These are phyloP conservation scores for Gonioctena quinquepunctata DNA, from an alignment of 1,140 invertebrate genomes.

Conservation along the genomic window DNA sequence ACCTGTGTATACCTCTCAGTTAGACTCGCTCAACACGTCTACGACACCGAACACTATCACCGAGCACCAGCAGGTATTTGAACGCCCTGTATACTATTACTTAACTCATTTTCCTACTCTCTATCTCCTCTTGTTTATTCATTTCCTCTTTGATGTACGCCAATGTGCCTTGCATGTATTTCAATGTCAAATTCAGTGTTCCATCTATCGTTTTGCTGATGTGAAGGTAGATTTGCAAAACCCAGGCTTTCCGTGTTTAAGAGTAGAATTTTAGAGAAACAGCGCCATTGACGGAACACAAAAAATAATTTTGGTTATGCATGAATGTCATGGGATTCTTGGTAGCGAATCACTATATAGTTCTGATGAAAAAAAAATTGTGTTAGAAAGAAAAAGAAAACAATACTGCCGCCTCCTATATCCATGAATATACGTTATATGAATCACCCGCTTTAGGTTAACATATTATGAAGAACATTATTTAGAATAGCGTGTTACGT, in stretches of 20 bases:
- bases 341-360: too few species aligned
- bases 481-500: too few species aligned
- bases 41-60: constrained; percentile 55
- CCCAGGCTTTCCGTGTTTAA: neutral
- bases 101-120: constrained; percentile 39
- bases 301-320: neutral
- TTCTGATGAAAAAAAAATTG: too few species aligned
- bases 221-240: neutral
- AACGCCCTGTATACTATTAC: constrained; percentile 44
- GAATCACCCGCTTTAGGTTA: too few species aligned
- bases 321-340: too few species aligned
- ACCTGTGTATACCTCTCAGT: constrained; percentile 64
- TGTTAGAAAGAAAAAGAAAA: too few species aligned
- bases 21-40: constrained; percentile 63
- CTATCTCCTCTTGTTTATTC: constrained; percentile 24
- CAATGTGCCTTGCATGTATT: constrained; percentile 20
- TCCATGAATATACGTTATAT: too few species aligned
- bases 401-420: too few species aligned
- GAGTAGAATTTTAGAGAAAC: neutral
- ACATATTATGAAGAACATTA: too few species aligned
- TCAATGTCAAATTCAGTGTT: neutral
- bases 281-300: too few species aligned
- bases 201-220: neutral
- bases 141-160: constrained; percentile 19
- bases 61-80: constrained; percentile 57